Evolutionary conservation across 2,888 invertebrate species (phyloP).

Genomic region (Limenitis camilla): DNA sequence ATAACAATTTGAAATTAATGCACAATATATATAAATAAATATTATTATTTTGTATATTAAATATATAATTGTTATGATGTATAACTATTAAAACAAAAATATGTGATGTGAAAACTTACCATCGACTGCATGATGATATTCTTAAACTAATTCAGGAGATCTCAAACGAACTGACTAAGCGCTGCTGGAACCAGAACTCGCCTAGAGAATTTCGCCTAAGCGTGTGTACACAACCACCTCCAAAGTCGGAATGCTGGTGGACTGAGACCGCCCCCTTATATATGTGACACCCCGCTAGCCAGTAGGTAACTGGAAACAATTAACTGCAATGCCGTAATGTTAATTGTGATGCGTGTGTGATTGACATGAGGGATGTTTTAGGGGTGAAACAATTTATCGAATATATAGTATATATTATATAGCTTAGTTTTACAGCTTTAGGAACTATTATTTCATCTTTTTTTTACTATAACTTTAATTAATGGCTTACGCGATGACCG

Average conservation of each 20-base stretch:
- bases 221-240: slow-evolving; percentile 57
- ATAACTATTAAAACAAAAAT: slow-evolving; percentile 24
- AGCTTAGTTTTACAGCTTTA: background rate
- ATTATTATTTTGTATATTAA: slow-evolving; percentile 2
- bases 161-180: slow-evolving; percentile 73
- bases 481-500: too few relatives aligned
- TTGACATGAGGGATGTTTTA: slow-evolving; percentile 20
- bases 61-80: too few relatives aligned
- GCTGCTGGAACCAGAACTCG: slow-evolving; percentile 72
- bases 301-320: slow-evolving; percentile 70
- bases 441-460: background rate
- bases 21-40: background rate
- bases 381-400: slow-evolving; percentile 4
- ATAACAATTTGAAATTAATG: background rate
- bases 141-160: slow-evolving; percentile 60
- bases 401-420: background rate
- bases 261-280: slow-evolving; percentile 55
- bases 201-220: slow-evolving; percentile 72
- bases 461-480: too few relatives aligned
- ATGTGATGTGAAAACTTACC: slow-evolving; percentile 46
- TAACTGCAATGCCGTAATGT: slow-evolving; percentile 67
- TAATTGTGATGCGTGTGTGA: slow-evolving; percentile 60
- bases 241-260: slow-evolving; percentile 61
- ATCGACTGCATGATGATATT: slow-evolving; percentile 71
- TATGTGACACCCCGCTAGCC: slow-evolving; percentile 63